A percentile compares a stretch with the other conserved stretches of the same genome.
Conservation (phyloP, 2,797 vertebrate species). For the Pseudochromis fuscus region DNA sequence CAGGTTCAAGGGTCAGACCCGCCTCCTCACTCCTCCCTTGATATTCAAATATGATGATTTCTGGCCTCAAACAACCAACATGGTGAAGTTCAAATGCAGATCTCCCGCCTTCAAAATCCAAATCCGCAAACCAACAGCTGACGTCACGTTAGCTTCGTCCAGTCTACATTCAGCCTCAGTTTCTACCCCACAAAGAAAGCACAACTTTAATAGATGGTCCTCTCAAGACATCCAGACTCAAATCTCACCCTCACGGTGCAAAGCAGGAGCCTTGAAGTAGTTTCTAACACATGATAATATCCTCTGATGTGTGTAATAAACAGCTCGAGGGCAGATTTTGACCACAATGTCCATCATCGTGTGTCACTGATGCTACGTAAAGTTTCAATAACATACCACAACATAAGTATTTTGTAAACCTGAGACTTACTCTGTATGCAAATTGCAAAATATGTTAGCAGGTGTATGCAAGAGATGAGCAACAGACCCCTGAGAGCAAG, state of each 20-base stretch:
- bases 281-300: background rate
- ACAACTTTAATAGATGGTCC: background rate
- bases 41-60: too few species aligned
- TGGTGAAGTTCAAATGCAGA: too few species aligned
- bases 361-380: background rate
- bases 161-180: too few species aligned
- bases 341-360: background rate
- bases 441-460: background rate
- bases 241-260: background rate
- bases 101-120: too few species aligned
- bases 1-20: too few species aligned
- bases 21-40: too few species aligned
- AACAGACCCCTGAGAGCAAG: background rate
- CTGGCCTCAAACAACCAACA: too few species aligned
- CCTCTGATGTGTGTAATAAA: background rate
- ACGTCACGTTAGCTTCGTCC: too few species aligned
- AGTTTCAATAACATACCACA: background rate
- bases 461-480: background rate
- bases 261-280: background rate
- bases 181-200: background rate
- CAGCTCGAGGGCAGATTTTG: background rate
- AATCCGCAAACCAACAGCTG: too few species aligned
- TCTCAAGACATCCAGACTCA: background rate
- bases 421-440: background rate
- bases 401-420: background rate